Conservation (phyloP, 2,888 invertebrate species). For the Brenthis hecate region DNA sequence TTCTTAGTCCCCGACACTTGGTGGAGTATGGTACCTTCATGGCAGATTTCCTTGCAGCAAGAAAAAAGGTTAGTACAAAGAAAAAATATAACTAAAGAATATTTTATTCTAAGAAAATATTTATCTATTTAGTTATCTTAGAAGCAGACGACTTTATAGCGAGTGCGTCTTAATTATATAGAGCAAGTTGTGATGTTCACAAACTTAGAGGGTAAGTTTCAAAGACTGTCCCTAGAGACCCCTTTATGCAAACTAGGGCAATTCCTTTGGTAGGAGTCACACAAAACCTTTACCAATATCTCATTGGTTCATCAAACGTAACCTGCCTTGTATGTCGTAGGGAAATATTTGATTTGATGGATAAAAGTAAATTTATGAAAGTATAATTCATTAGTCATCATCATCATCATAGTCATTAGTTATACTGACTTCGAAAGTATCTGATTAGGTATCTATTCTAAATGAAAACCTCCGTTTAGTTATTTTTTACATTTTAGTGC, state of each 20-base stretch:
- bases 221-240: slow-evolving; percentile 72
- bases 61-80: neutral
- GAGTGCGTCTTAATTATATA: slow-evolving; percentile 65
- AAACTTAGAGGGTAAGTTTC: slow-evolving; percentile 69
- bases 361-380: no score
- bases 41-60: no score
- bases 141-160: neutral
- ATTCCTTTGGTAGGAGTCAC: slow-evolving; percentile 75
- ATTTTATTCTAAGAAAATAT: neutral
- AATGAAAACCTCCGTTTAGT: no score
- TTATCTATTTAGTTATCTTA: slow-evolving; percentile 1
- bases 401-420: no score
- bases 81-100: neutral
- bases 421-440: no score
- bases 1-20: no score
- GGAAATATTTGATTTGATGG: no score
- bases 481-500: no score
- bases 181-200: slow-evolving; percentile 70
- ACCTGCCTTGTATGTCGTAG: slow-evolving; percentile 35
- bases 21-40: no score
- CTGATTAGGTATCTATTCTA: no score
- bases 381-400: no score
- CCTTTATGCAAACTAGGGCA: slow-evolving; percentile 78
- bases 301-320: slow-evolving; percentile 60
- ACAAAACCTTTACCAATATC: slow-evolving; percentile 69